Evolutionary conservation across 2,113 vertebrate genomes (phyloP).

Genomic region (pig (Sus scrofa)): DNA sequence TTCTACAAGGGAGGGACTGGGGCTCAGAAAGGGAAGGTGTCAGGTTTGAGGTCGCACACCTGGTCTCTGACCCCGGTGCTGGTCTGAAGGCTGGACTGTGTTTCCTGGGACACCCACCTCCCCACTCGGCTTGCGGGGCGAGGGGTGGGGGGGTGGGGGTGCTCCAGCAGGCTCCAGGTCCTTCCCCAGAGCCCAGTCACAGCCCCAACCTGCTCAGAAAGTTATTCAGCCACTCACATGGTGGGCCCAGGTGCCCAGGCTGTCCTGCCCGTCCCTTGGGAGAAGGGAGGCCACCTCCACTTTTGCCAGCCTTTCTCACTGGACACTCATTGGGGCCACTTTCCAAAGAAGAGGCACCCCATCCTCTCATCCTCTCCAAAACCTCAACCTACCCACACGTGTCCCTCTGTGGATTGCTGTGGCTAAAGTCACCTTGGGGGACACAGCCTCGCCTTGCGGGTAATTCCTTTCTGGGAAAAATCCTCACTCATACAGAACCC

Average conservation of each 20-base stretch:
- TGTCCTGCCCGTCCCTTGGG: too few species aligned
- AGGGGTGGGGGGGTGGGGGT: too few species aligned
- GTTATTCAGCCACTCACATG: neutral
- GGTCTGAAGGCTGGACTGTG: accelerated
- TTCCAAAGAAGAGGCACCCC: neutral
- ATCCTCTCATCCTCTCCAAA: neutral
- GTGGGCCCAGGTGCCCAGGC: neutral
- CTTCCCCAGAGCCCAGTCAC: neutral
- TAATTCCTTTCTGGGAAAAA: neutral
- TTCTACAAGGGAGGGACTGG: neutral
- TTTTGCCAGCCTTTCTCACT: neutral
- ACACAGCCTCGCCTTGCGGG: neutral
- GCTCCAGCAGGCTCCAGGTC: neutral
- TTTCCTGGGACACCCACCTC: neutral
- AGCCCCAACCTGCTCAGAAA: neutral
- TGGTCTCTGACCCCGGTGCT: neutral
- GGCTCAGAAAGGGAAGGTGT: neutral
- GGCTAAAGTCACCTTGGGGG: too few species aligned
- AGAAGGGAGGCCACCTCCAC: neutral
- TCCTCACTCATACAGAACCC: accelerated
- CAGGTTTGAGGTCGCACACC: neutral
- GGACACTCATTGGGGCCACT: neutral
- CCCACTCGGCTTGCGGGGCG: neutral
- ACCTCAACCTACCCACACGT: accelerated
- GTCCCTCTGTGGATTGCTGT: accelerated